Evolutionary conservation across 2,888 invertebrate species (phyloP).

Genomic region (Drosophila maculinotata): DNA sequence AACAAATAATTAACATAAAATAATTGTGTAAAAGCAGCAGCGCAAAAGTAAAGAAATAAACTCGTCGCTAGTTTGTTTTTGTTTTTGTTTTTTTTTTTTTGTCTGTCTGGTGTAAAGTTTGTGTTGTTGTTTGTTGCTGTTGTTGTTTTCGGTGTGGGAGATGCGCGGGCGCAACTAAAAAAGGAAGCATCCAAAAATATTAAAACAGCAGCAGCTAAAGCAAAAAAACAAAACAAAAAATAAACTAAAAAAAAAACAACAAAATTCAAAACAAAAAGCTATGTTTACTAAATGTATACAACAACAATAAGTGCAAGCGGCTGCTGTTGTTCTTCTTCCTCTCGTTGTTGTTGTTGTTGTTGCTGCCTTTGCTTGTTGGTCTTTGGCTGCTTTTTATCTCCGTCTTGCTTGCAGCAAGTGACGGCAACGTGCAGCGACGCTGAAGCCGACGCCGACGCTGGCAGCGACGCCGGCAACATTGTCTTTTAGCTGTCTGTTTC

Average conservation of each 20-base stretch:
- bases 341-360: conserved; percentile 23
- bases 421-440: too few relatives aligned
- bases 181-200: conserved; percentile 44
- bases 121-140: background rate
- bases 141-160: conserved; percentile 32
- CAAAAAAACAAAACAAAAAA: conserved; percentile 36
- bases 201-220: conserved; percentile 25
- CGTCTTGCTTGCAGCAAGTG: conserved; percentile 51
- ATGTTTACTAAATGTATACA: background rate
- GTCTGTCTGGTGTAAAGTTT: conserved; percentile 43
- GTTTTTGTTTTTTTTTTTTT: conserved; percentile 27
- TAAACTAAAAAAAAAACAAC: conserved; percentile 43
- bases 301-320: conserved; percentile 31
- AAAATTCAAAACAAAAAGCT: conserved; percentile 10
- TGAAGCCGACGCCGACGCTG: conserved; percentile 7
- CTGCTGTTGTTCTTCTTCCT: conserved; percentile 15
- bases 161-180: conserved; percentile 74
- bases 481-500: conserved; percentile 61
- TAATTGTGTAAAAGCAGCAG: conserved; percentile 22
- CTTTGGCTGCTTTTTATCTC: conserved; percentile 37
- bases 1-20: conserved; percentile 40
- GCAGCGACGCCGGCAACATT: conserved; percentile 46
- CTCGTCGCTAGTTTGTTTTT: conserved; percentile 17
- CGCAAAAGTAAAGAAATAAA: conserved; percentile 5
- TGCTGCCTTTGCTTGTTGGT: conserved; percentile 34